Evolutionary conservation across 1,140 invertebrate species (phyloP), one percentile per base, ranked within the genome.

Genomic region (Stratiolaelaps scimitus): DNA sequence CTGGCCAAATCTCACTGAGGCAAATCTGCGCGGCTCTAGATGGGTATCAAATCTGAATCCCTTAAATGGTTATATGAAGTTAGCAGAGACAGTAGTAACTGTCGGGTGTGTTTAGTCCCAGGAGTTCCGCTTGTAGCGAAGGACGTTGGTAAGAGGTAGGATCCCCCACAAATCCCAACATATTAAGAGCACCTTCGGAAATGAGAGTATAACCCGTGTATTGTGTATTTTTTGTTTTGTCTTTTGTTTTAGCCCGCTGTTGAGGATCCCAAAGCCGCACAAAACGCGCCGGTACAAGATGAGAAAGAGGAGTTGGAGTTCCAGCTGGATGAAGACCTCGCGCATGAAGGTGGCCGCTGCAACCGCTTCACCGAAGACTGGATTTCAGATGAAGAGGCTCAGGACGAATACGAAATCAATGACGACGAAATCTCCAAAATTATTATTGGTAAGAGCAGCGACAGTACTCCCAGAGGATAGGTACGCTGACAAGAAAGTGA

Each of bases 251-350:
- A 60, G 53, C 53, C 53, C 53, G 53, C 53, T 15, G 17, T 19
- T 60, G 15, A 34, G 15, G 53, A 20, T 26, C 53, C 34, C 53
- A 26, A 60, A 15, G 20, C 34, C 34, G 4, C 71, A 28, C 20
- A 65, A 46, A 67, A 69, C 17, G 70, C 71, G 71, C 71, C 72
- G n/a, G 65, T 72, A 45, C 53, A 68, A 66, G 69, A 70, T 70
- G 81, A 84, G 74, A 81, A 84, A 67, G 89, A 92, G 75, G 92
- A 96, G 74, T 77, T 96, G 66, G 88, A 94, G 75, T 97, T 98
- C 78, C 87, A 93, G 78, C 93, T 97, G 78, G 93, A 98, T 74
- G 92, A 96, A 78, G 93, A 98, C 75, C 77, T 94, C 43, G 86
- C 90, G 69, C 80, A 82, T 20, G 44, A 60, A 64, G 71, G 70